Percentiles rank a stretch among this genome's conserved stretches.
These are phyloP conservation scores for Tetranychus urticae DNA, from an alignment of 1,140 invertebrate species.

Conservation along the genomic window DNA sequence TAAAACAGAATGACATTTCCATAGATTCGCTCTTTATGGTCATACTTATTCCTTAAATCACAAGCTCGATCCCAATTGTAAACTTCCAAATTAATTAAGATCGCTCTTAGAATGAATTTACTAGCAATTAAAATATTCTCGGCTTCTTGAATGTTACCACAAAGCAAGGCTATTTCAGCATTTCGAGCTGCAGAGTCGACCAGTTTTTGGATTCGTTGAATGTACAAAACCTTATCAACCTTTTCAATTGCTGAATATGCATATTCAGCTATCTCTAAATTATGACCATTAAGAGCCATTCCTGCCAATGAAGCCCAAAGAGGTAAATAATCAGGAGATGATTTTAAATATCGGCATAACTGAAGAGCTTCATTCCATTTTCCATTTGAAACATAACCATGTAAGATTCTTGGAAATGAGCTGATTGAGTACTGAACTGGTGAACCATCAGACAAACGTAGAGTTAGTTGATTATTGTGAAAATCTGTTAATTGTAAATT, in stretches of 20 bases:
- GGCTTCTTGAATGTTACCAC: constrained; percentile 49
- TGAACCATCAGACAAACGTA: constrained; percentile 42
- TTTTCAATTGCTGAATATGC: constrained; percentile 74
- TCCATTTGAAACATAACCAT: constrained; percentile 32
- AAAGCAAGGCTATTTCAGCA: constrained; percentile 54
- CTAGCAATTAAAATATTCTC: constrained; percentile 57
- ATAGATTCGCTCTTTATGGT: constrained; percentile 20
- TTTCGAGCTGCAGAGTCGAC: constrained; percentile 33
- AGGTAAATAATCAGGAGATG: constrained; percentile 37
- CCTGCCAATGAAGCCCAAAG: constrained; percentile 75
- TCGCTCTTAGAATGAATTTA: constrained; percentile 45
- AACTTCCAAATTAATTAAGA: constrained; percentile 50
- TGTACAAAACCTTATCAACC: constrained; percentile 67
- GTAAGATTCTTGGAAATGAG: constrained; percentile 37
- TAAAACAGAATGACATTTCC: constrained; percentile 44
- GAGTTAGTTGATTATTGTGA: constrained; percentile 45
- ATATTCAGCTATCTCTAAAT: constrained; percentile 63
- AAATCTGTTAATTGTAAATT: constrained; percentile 49
- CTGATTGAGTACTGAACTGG: constrained; percentile 35
- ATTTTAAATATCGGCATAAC: constrained; percentile 49
- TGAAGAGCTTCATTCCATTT: constrained; percentile 50
- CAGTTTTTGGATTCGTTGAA: constrained; percentile 49
- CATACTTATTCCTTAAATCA: constrained; percentile 55
- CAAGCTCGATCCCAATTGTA: constrained; percentile 68
- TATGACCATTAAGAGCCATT: constrained; percentile 47